Evolutionary conservation across 2,888 invertebrate species (phyloP).

Genomic region (Polydrusus cervinus): DNA sequence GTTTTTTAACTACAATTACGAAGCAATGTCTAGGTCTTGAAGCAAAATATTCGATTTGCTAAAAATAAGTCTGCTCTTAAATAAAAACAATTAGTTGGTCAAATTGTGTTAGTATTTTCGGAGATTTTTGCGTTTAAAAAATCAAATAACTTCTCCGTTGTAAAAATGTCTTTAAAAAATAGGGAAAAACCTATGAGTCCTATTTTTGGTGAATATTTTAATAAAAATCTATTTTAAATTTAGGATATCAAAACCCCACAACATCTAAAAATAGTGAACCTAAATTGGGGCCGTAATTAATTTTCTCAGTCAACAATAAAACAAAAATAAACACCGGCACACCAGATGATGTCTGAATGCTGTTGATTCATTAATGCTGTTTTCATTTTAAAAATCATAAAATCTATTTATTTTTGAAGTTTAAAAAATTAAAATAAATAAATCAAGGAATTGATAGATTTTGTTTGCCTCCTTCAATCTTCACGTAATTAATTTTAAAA

Average conservation of each 20-base stretch:
- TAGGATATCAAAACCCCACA: not conserved
- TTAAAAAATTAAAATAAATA: not conserved
- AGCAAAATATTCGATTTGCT: no score
- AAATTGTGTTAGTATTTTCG: no score
- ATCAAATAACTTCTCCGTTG: no score
- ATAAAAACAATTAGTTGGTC: no score
- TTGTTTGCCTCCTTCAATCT: not conserved
- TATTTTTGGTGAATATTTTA: no score
- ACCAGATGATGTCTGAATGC: constrained; percentile 25
- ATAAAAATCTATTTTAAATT: not conserved
- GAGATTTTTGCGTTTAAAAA: no score
- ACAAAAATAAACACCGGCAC: constrained; percentile 23
- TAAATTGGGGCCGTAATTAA: constrained; percentile 9
- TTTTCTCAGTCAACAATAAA: constrained; percentile 2
- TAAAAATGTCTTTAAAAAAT: no score
- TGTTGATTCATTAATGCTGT: not conserved
- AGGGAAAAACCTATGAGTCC: no score
- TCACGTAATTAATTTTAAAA: not conserved
- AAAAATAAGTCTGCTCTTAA: no score
- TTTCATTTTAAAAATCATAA: constrained; percentile 3
- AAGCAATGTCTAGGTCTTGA: no score
- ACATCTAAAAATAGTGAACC: constrained; percentile 25
- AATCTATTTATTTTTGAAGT: constrained; percentile 1
- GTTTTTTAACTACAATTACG: no score
- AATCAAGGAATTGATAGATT: not conserved